phyloP scores from a whole-genome alignment of 2,113 vertebrate genomes.

The Carettochelys insculpta region DNA sequence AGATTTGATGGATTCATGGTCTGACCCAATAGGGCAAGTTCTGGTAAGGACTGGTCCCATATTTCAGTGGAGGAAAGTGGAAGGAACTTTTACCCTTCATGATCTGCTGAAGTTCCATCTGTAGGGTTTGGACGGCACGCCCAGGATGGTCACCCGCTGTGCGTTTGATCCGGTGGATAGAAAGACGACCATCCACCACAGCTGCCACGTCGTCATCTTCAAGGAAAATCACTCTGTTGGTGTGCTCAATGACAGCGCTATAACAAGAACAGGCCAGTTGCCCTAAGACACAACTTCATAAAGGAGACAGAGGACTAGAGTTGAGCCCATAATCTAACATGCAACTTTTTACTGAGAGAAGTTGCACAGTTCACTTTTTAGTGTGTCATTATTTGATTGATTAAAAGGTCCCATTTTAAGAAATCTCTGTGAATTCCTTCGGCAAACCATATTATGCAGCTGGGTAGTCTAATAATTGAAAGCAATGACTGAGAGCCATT shows the following conservation, averaged over 20 bases:
- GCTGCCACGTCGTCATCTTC: conserved; percentile 97
- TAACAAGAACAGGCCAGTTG: background rate
- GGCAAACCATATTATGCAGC: background rate
- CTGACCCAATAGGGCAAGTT: background rate
- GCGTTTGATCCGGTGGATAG: conserved; percentile 96
- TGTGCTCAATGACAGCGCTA: conserved; percentile 97
- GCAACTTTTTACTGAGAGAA: background rate
- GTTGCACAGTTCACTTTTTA: background rate
- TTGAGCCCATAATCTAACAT: background rate
- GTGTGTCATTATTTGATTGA: background rate
- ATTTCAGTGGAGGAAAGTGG: rapidly evolving
- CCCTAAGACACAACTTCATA: background rate
- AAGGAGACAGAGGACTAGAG: background rate
- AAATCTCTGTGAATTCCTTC: background rate
- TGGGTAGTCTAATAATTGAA: rapidly evolving
- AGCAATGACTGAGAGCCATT: rapidly evolving
- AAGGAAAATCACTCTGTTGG: conserved; percentile 96
- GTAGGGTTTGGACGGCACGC: conserved; percentile 94
- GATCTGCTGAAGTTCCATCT: conserved; percentile 99
- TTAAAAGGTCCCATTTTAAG: background rate
- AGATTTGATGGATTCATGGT: background rate
- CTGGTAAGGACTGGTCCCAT: background rate
- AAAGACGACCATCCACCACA: conserved; percentile 90
- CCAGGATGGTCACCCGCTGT: conserved; percentile 90
- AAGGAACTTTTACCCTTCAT: conserved; percentile 89